phyloP scores from a whole-genome alignment of 2,113 vertebrate species.

The Aix galericulata region DNA sequence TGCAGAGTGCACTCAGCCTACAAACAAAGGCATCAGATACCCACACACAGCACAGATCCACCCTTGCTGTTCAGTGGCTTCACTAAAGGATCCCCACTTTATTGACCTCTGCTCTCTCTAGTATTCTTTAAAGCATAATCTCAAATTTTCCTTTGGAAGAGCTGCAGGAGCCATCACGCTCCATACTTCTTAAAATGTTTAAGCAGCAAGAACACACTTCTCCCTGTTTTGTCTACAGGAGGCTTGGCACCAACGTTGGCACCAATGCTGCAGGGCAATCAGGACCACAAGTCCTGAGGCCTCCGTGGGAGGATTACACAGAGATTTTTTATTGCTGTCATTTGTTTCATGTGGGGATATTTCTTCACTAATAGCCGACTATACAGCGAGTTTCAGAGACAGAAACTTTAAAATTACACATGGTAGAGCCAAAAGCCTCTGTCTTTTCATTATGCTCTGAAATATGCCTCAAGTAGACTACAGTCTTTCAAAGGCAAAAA shows the following conservation, averaged over 20 bases:
- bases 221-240: background rate
- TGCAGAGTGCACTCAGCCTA: accelerated
- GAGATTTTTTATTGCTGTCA: background rate
- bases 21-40: background rate
- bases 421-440: background rate
- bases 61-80: background rate
- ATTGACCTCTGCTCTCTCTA: background rate
- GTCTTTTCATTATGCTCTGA: background rate
- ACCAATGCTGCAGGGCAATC: background rate
- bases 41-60: background rate
- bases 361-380: background rate
- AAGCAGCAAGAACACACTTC: accelerated
- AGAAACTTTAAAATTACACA: background rate
- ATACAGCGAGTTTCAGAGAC: background rate
- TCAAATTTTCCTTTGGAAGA: background rate
- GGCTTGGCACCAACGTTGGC: background rate
- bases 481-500: background rate
- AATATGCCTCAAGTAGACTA: background rate
- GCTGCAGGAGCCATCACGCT: background rate
- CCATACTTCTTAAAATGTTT: background rate
- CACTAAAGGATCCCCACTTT: background rate
- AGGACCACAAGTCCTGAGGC: background rate
- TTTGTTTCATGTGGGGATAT: background rate
- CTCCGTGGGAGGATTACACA: accelerated
- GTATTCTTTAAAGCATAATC: background rate